Conservation (phyloP, 2,888 invertebrate genomes). For the Perizoma flavofasciatum region DNA sequence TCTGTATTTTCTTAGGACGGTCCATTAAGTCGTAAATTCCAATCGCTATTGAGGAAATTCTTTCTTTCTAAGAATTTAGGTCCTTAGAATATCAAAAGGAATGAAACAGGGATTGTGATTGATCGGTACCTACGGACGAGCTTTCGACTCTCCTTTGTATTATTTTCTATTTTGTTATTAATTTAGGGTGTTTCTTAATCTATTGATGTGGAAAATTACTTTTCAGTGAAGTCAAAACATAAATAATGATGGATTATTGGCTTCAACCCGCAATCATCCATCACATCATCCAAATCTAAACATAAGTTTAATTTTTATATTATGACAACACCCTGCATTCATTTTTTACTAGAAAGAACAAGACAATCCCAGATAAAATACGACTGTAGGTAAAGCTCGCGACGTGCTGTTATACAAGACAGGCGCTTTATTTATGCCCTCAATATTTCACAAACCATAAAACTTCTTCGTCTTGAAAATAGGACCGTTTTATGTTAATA, state of each 20-base stretch:
- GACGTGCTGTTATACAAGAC: conserved; percentile 80
- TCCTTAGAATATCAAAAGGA: conserved; percentile 22
- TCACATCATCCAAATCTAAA: neutral
- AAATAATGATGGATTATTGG: too few relatives aligned
- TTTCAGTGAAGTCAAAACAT: neutral
- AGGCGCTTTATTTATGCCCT: conserved; percentile 78
- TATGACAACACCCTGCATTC: conserved; percentile 50
- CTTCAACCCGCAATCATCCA: neutral
- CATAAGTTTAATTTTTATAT: conserved; percentile 52
- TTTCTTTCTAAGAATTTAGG: conserved; percentile 35
- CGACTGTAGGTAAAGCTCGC: conserved; percentile 66
- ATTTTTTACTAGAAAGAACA: conserved; percentile 73
- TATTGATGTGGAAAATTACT: conserved; percentile 12
- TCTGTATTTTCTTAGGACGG: conserved; percentile 65
- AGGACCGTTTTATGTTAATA: conserved; percentile 79
- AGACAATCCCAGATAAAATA: conserved; percentile 78
- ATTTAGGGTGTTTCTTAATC: conserved; percentile 5
- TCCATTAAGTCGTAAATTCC: conserved; percentile 60
- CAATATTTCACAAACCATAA: conserved; percentile 83
- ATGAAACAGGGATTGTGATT: conserved; percentile 12
- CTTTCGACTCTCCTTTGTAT: conserved; percentile 8
- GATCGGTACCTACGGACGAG: conserved; percentile 8
- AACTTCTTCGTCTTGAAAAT: conserved; percentile 75
- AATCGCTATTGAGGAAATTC: conserved; percentile 46
- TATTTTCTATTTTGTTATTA: conserved; percentile 11